Conservation (phyloP, 2,797 vertebrate species). For the Microcaecilia unicolor region DNA sequence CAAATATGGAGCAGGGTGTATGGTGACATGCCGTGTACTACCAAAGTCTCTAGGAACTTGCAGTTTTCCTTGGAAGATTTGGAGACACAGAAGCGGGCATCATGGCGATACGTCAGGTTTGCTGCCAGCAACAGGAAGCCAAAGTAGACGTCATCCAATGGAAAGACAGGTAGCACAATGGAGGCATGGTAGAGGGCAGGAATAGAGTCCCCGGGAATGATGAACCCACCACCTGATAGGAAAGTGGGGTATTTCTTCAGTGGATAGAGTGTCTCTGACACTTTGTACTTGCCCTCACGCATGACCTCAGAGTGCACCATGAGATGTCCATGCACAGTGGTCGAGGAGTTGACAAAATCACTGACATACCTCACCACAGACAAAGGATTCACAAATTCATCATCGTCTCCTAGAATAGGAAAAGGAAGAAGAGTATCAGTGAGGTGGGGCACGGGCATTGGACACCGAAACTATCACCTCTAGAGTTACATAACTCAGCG, state of each 20-base stretch:
- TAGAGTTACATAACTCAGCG: too few species aligned
- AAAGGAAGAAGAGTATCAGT: too few species aligned
- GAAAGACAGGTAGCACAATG: neutral
- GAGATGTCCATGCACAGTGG: neutral
- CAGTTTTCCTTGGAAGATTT: neutral
- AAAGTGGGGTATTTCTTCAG: neutral
- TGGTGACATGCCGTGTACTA: neutral
- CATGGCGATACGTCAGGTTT: neutral
- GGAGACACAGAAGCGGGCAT: neutral
- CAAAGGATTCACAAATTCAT: too few species aligned
- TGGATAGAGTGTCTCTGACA: neutral
- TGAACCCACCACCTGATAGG: constrained; percentile 4
- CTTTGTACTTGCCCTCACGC: neutral
- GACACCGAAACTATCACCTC: too few species aligned
- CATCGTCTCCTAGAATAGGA: too few species aligned
- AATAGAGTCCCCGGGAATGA: neutral
- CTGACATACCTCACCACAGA: too few species aligned
- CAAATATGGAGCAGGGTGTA: neutral
- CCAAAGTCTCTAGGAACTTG: neutral
- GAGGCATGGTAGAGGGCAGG: neutral
- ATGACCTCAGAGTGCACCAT: neutral
- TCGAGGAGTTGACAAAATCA: too few species aligned
- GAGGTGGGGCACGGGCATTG: too few species aligned
- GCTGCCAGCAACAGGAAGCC: neutral
- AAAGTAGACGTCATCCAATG: constrained; percentile 1